Percentiles rank a stretch among this genome's conserved stretches.
Conservation (phyloP, 2,888 invertebrate species). For the Caenorhabditis sp. region DNA sequence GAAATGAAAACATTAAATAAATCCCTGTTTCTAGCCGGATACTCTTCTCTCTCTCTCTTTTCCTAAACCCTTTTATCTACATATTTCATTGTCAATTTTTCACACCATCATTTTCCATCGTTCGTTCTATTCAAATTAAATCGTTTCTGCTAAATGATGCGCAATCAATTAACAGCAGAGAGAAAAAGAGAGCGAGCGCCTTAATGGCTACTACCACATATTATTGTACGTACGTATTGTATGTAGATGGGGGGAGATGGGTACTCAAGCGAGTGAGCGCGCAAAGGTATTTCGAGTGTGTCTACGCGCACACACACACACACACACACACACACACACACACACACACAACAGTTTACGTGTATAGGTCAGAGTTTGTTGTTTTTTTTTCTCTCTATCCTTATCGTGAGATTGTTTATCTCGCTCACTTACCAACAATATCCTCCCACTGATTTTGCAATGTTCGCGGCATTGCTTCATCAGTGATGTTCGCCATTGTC, state of each 20-base stretch:
- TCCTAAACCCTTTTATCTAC: no score
- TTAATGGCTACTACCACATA: background rate
- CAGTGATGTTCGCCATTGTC: no score
- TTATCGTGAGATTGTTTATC: background rate
- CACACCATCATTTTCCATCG: background rate
- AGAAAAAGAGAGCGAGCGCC: background rate
- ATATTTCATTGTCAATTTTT: no score
- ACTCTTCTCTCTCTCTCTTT: no score
- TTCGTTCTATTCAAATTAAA: background rate
- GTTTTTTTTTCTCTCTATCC: no score
- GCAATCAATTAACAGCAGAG: background rate
- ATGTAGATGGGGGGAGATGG: background rate
- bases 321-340: background rate
- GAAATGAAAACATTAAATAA: no score
- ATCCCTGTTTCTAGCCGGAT: no score
- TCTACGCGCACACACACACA: background rate
- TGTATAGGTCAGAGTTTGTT: slow-evolving; percentile 6
- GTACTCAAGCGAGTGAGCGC: background rate
- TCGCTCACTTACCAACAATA: slow-evolving; percentile 20
- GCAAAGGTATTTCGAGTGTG: background rate
- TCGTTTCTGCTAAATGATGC: slow-evolving; percentile 1
- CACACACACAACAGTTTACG: background rate
- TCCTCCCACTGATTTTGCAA: slow-evolving; percentile 39
- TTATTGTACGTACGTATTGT: background rate
- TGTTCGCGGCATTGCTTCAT: slow-evolving; percentile 14